phyloP scores from a whole-genome alignment of 2,113 vertebrate genomes.

The Patagioenas fasciata region DNA sequence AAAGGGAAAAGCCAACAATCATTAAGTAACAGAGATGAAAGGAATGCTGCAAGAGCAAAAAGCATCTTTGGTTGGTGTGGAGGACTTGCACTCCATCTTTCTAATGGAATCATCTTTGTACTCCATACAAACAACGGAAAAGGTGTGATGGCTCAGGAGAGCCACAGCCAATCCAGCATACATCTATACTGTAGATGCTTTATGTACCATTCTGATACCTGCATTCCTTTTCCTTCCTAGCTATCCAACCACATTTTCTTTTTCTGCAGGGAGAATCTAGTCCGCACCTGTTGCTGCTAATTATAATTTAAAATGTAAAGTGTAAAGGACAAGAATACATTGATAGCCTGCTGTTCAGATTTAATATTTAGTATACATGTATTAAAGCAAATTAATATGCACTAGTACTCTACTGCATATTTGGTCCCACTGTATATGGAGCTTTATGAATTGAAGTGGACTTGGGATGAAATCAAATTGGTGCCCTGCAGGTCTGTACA shows the following conservation, averaged over 20 bases:
- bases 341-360: background rate
- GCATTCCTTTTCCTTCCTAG: background rate
- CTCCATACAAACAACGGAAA: background rate
- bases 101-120: background rate
- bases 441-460: background rate
- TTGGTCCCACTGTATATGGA: background rate
- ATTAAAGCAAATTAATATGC: background rate
- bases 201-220: background rate
- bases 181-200: background rate
- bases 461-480: background rate
- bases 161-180: background rate
- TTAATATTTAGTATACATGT: background rate
- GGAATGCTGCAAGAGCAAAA: background rate
- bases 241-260: background rate
- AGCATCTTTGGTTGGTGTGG: background rate
- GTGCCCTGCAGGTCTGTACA: background rate
- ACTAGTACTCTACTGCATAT: background rate
- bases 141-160: background rate
- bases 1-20: background rate
- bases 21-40: constrained; percentile 13
- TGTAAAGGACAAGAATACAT: background rate
- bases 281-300: background rate
- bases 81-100: background rate
- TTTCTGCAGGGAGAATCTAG: background rate
- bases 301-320: constrained; percentile 6